These are phyloP conservation scores for Sylvia borin DNA, from an alignment of 2,797 vertebrate genomes.

Conservation along the genomic window DNA sequence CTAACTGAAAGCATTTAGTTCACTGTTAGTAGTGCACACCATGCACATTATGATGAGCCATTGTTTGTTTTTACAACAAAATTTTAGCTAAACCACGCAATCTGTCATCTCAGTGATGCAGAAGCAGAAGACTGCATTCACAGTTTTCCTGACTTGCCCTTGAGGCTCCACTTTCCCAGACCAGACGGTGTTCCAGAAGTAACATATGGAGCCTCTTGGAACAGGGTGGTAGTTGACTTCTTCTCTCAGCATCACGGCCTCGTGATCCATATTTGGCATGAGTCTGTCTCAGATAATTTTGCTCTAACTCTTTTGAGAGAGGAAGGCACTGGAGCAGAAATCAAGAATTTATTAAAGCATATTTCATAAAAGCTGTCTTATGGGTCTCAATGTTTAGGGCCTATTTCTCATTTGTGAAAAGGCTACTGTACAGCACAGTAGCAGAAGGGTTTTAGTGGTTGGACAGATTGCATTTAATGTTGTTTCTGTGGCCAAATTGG, in stretches of 20 bases:
- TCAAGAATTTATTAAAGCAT: background rate
- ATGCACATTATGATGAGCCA: background rate
- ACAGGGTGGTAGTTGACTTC: slow-evolving; percentile 40
- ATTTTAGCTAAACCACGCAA: background rate
- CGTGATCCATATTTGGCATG: slow-evolving; percentile 4
- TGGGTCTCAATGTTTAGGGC: background rate
- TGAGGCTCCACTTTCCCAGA: slow-evolving; percentile 42
- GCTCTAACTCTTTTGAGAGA: background rate
- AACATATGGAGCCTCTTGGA: slow-evolving; percentile 64
- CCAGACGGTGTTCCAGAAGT: slow-evolving; percentile 57
- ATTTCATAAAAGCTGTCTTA: background rate
- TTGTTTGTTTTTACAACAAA: slow-evolving; percentile 61
- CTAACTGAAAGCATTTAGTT: background rate
- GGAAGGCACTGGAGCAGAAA: background rate
- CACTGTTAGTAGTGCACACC: background rate
- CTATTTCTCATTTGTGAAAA: background rate
- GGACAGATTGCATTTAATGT: slow-evolving; percentile 23
- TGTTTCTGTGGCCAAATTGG: background rate
- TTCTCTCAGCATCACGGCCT: background rate
- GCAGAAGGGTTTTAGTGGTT: slow-evolving; percentile 23
- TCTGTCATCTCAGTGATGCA: slow-evolving; percentile 28
- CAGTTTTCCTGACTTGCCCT: slow-evolving; percentile 54
- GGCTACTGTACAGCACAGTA: background rate
- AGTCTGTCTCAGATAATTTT: slow-evolving; percentile 19
- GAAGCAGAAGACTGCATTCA: slow-evolving; percentile 32